Conservation (phyloP, 1,140 invertebrate species). For the Caenorhabditis latens region DNA sequence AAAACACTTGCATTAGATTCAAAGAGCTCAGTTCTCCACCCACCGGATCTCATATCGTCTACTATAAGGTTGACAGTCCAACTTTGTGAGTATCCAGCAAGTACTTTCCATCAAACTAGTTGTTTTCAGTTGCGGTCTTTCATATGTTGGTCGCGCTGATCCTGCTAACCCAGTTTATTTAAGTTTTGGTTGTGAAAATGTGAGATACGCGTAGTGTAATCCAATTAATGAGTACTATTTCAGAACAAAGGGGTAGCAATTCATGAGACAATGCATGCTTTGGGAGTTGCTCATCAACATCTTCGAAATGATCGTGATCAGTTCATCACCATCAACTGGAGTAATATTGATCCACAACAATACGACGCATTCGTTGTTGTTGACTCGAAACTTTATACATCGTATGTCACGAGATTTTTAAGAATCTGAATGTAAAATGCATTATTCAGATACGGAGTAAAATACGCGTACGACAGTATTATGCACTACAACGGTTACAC, state of each 20-base stretch:
- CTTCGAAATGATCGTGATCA: constrained; percentile 80
- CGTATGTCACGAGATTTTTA: background rate
- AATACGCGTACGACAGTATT: constrained; percentile 66
- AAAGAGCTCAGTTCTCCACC: constrained; percentile 26
- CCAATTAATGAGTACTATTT: background rate
- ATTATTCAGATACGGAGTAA: constrained; percentile 64
- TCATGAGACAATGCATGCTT: constrained; percentile 81
- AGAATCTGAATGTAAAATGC: background rate
- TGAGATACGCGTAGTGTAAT: background rate
- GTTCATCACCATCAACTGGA: constrained; percentile 78
- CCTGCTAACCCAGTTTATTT: constrained; percentile 65
- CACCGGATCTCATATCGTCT: constrained; percentile 60
- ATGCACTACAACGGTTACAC: constrained; percentile 69
- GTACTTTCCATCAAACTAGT: background rate
- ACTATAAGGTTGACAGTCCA: constrained; percentile 62
- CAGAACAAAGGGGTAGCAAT: constrained; percentile 78
- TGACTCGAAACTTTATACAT: constrained; percentile 62
- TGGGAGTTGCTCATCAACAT: constrained; percentile 82
- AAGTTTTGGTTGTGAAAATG: constrained; percentile 63
- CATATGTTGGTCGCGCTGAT: constrained; percentile 60
- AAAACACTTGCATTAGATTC: constrained; percentile 63
- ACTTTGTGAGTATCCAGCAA: constrained; percentile 57
- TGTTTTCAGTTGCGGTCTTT: constrained; percentile 65
- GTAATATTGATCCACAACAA: constrained; percentile 64
- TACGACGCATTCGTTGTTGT: constrained; percentile 62